Evolutionary conservation across 1,140 invertebrate species (phyloP).

Genomic region (Conus ventricosus): DNA sequence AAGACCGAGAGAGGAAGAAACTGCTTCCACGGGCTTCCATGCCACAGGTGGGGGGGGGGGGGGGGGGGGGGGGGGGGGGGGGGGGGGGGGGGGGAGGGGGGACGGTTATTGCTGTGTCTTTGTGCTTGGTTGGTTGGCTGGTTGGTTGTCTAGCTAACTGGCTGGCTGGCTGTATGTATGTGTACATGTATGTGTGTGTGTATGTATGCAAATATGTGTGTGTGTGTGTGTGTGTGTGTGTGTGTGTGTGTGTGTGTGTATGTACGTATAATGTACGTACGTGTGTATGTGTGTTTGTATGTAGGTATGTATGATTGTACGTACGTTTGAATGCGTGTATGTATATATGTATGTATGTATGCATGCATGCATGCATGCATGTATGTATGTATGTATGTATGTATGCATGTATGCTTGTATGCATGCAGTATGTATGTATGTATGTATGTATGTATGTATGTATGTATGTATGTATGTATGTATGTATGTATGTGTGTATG

Average conservation of each 20-base stretch:
- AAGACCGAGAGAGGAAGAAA: constrained; percentile 42
- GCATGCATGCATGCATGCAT: not conserved
- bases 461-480: not conserved
- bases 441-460: not conserved
- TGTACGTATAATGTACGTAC: not conserved
- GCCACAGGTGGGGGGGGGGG: not conserved
- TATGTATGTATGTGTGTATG: not conserved
- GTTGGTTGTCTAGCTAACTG: too few species aligned
- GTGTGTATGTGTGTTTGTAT: too few species aligned
- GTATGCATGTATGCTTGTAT: not conserved
- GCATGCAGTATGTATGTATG: not conserved
- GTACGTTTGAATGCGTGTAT: too few species aligned
- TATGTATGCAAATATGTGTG: not conserved
- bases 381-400: too few species aligned
- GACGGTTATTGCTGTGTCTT: too few species aligned
- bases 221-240: too few species aligned
- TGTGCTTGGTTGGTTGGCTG: too few species aligned
- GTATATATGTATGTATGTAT: not conserved
- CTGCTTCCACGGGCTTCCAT: not conserved
- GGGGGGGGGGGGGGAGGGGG: too few species aligned
- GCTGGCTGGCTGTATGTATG: too few species aligned
- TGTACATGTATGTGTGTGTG: too few species aligned
- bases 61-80: not conserved
- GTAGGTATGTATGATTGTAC: too few species aligned
- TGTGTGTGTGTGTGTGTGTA: too few species aligned